These are phyloP conservation scores for Halichondria panicea DNA, from an alignment of 37 sponge, comb jelly and placozoan species.

Conservation along the genomic window DNA sequence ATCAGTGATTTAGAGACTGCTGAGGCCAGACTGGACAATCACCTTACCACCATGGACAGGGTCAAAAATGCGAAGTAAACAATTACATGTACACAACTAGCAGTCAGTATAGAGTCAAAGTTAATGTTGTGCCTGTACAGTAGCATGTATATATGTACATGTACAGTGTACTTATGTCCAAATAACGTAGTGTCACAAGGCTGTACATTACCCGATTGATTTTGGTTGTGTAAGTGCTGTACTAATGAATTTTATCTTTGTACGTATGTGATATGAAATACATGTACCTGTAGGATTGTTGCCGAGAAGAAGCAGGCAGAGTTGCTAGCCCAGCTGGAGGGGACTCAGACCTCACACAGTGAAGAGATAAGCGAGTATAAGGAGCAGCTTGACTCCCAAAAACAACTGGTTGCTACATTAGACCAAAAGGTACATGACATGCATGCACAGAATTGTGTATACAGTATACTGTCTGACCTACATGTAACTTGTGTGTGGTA, in stretches of 20 bases:
- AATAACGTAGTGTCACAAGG: neutral
- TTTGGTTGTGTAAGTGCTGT: neutral
- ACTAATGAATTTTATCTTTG: neutral
- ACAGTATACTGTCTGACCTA: no score
- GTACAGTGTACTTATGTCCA: no score
- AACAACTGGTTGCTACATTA: slow-evolving; percentile 41
- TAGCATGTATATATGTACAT: no score
- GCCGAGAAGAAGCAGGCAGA: slow-evolving; percentile 31
- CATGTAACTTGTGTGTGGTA: no score
- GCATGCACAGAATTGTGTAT: no score
- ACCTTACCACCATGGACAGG: slow-evolving; percentile 7
- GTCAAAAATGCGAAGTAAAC: slow-evolving; percentile 49
- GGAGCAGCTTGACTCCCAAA: slow-evolving; percentile 36
- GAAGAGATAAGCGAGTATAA: slow-evolving; percentile 39
- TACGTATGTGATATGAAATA: neutral
- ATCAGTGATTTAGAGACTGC: slow-evolving; percentile 60
- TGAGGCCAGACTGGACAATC: slow-evolving; percentile 43
- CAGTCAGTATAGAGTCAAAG: neutral
- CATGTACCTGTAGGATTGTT: slow-evolving; percentile 1
- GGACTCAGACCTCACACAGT: slow-evolving; percentile 12
- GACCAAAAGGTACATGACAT: slow-evolving; percentile 42
- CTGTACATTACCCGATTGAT: neutral
- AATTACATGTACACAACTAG: neutral
- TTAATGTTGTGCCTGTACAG: no score
- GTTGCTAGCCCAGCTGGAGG: slow-evolving; percentile 20